Evolutionary conservation across 1,140 invertebrate species (phyloP).

Genomic region (Drosophila repleta): DNA sequence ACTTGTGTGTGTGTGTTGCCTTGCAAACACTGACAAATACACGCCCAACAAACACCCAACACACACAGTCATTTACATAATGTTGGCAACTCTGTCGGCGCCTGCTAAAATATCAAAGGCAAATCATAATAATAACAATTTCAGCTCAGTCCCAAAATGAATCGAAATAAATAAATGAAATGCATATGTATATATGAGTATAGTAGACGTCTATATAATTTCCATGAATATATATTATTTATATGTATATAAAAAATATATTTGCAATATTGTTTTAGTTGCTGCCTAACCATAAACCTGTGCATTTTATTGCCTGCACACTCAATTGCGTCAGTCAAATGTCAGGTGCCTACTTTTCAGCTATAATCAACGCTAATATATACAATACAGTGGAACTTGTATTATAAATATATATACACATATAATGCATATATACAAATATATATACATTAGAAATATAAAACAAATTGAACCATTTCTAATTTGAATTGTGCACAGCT

Average conservation of each 20-base stretch:
- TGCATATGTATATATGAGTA: conserved; percentile 4
- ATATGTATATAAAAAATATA: background rate
- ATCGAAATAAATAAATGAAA: conserved; percentile 19
- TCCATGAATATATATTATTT: conserved; percentile 2
- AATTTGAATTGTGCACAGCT: conserved; percentile 46
- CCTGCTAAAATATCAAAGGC: conserved; percentile 50
- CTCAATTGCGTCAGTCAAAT: conserved; percentile 17
- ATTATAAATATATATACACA: conserved; percentile 5
- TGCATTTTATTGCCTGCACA: conserved; percentile 42
- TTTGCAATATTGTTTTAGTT: background rate
- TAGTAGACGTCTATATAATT: background rate
- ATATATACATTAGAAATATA: conserved; percentile 13
- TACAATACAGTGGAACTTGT: background rate
- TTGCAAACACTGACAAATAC: background rate
- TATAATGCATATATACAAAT: conserved; percentile 17
- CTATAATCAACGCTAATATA: conserved; percentile 9
- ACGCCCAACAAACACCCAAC: background rate
- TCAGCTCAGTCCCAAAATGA: conserved; percentile 42
- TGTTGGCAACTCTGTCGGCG: conserved; percentile 35
- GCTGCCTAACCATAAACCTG: conserved; percentile 34
- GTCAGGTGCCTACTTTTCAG: conserved; percentile 12
- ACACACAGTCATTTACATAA: background rate
- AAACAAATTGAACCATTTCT: conserved; percentile 11
- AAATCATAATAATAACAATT: conserved; percentile 27
- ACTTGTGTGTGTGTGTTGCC: background rate